Conservation (phyloP, 92 coral and sea anemone species). For the Bergia puertoricense region DNA sequence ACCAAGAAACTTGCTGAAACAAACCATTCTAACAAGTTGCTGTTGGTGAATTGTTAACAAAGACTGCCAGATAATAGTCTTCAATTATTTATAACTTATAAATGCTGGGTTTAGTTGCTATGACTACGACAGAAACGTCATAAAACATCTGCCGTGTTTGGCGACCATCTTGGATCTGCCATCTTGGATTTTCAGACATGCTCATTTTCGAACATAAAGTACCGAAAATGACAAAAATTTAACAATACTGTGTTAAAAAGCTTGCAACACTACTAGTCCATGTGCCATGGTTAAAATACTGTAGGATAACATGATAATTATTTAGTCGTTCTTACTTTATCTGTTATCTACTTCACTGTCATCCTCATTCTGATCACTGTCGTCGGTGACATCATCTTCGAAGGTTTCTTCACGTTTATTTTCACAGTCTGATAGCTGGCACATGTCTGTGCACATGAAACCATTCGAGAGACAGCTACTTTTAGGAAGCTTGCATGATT, state of each 20-base stretch:
- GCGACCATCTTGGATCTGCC: constrained; percentile 13
- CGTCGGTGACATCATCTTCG: neutral
- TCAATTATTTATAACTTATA: neutral
- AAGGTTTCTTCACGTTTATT: neutral
- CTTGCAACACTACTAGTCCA: neutral
- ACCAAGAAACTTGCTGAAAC: neutral
- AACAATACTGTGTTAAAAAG: neutral
- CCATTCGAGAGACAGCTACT: constrained; percentile 14
- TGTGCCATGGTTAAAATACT: neutral
- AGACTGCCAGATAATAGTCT: neutral
- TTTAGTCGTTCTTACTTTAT: neutral
- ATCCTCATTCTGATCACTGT: neutral
- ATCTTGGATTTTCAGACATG: constrained; percentile 6
- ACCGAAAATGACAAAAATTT: neutral
- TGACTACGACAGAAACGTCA: neutral
- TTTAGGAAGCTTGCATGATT: neutral
- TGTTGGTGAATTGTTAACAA: neutral
- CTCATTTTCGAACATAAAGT: neutral
- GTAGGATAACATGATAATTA: neutral
- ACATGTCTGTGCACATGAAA: constrained; percentile 4
- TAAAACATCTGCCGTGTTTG: neutral
- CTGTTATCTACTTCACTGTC: neutral
- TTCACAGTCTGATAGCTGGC: neutral
- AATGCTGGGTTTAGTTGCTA: neutral
- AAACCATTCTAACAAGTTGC: neutral